These are phyloP conservation scores for Fulmarus glacialis DNA, from an alignment of 2,113 vertebrate genomes.

Conservation along the genomic window DNA sequence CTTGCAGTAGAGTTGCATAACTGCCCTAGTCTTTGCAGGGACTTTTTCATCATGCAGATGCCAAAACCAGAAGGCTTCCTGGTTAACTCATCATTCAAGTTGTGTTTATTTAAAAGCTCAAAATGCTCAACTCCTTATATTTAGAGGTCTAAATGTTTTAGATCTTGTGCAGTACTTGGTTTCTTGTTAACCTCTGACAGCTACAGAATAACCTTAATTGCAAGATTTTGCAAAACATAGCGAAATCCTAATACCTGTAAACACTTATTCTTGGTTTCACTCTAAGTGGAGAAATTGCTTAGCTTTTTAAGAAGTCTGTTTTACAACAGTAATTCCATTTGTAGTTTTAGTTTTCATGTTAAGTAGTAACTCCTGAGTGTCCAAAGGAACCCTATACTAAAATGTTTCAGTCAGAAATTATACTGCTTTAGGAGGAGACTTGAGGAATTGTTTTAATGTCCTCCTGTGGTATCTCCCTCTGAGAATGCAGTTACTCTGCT, in stretches of 20 bases:
- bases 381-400: neutral
- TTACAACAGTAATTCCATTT: neutral
- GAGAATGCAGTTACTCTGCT: neutral
- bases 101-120: neutral
- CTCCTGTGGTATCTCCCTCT: neutral
- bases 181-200: neutral
- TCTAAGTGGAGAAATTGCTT: neutral
- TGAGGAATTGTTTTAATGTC: neutral
- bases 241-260: neutral
- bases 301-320: neutral
- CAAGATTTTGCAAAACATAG: neutral
- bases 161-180: neutral
- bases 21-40: conserved; percentile 78
- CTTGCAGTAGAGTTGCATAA: conserved; percentile 88
- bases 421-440: neutral
- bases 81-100: conserved; percentile 32
- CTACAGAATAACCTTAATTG: neutral
- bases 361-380: neutral
- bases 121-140: neutral
- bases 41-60: conserved; percentile 41
- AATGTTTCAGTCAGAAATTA: neutral
- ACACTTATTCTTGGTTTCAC: neutral
- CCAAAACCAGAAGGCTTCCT: conserved; percentile 34
- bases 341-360: neutral
- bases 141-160: neutral